A percentile compares a stretch with the other conserved stretches of the same genome.
phyloP scores from a whole-genome alignment of 2,888 invertebrate genomes.

The Cremastinae sp. region DNA sequence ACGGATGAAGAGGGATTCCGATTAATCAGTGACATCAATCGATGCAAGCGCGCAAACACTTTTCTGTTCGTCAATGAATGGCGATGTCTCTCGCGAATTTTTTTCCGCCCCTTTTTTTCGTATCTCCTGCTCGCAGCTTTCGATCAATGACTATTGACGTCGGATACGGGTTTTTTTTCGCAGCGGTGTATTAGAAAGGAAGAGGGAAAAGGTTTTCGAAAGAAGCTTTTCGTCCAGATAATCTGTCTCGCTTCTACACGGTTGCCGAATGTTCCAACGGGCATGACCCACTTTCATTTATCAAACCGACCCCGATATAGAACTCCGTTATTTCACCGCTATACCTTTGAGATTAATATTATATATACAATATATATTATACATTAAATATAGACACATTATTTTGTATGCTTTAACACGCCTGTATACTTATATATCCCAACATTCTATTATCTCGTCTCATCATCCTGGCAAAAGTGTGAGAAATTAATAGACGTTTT shows the following conservation, averaged over 20 bases:
- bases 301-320: constrained; percentile 49
- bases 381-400: constrained; percentile 17
- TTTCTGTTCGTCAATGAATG: constrained; percentile 17
- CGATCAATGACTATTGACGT: constrained; percentile 40
- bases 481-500: not conserved
- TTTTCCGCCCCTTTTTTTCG: constrained; percentile 1
- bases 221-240: constrained; percentile 34
- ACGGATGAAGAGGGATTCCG: constrained; percentile 15
- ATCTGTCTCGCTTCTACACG: constrained; percentile 24
- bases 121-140: constrained; percentile 11
- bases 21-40: constrained; percentile 30
- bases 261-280: constrained; percentile 27
- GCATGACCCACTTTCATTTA: constrained; percentile 58
- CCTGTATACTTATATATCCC: not conserved
- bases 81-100: constrained; percentile 28
- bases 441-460: constrained; percentile 8
- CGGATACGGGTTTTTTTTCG: constrained; percentile 28
- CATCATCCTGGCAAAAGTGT: not conserved
- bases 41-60: constrained; percentile 9
- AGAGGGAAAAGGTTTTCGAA: constrained; percentile 10
- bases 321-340: constrained; percentile 22
- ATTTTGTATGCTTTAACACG: constrained; percentile 6
- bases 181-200: constrained; percentile 16
- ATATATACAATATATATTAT: constrained; percentile 10
- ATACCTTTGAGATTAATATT: constrained; percentile 27